phyloP scores from a whole-genome alignment of 1,140 invertebrate species.

The Daktulosphaira vitifoliae region DNA sequence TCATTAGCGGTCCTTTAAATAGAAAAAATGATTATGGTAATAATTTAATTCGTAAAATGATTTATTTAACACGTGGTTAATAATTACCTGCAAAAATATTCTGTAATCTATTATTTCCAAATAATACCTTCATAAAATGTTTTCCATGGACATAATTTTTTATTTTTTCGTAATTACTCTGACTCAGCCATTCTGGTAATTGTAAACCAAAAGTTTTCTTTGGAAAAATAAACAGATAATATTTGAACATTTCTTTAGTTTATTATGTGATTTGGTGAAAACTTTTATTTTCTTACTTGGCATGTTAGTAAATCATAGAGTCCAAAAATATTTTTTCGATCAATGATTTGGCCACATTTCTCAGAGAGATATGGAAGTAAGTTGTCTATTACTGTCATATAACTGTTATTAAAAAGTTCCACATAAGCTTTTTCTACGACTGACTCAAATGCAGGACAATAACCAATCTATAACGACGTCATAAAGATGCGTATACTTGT shows the following conservation, averaged over 20 bases:
- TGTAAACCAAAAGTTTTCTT: not conserved
- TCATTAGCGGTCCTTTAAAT: not conserved
- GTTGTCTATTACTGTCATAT: no score
- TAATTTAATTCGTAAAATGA: no score
- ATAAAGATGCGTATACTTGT: no score
- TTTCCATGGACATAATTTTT: not conserved
- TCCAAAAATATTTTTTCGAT: not conserved
- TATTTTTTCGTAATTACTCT: not conserved
- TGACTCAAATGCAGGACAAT: not conserved
- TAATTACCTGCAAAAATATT: not conserved
- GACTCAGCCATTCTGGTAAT: constrained; percentile 1
- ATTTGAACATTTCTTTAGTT: no score
- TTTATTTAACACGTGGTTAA: no score
- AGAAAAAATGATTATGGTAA: no score
- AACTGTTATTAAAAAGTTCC: no score
- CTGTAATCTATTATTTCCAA: not conserved
- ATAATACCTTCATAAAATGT: not conserved
- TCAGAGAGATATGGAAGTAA: constrained; percentile 7
- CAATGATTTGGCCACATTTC: constrained; percentile 3
- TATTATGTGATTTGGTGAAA: no score
- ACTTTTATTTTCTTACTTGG: not conserved
- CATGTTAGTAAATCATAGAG: constrained; percentile 2
- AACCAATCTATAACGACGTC: no score
- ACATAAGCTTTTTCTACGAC: no score
- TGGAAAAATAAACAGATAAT: not conserved